phyloP scores from a whole-genome alignment of 2,888 invertebrate species.

The Acrobasis suavella region DNA sequence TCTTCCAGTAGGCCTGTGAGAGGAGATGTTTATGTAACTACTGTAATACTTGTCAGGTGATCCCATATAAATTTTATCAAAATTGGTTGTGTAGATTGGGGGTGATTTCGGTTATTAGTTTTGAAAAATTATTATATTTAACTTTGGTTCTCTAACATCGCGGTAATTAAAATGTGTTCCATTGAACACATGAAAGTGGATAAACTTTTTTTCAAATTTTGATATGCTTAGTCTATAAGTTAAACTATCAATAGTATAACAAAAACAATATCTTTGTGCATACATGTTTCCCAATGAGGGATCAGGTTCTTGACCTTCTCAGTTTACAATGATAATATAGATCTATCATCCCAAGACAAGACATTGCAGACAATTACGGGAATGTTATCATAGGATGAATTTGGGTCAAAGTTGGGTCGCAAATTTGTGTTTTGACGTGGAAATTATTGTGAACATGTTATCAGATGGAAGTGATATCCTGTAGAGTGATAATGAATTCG shows the following conservation, averaged over 20 bases:
- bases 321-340: conserved; percentile 10
- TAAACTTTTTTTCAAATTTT: too few relatives aligned
- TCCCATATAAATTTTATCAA: too few relatives aligned
- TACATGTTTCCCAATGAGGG: conserved; percentile 8
- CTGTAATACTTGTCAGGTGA: too few relatives aligned
- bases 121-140: too few relatives aligned
- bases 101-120: too few relatives aligned
- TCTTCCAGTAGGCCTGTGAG: too few relatives aligned
- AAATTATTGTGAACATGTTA: conserved; percentile 25
- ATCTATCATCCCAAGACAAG: neutral
- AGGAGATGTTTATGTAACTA: too few relatives aligned
- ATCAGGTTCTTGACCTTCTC: neutral
- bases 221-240: too few relatives aligned
- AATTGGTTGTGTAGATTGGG: too few relatives aligned
- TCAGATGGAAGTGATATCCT: conserved; percentile 2
- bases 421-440: conserved; percentile 24
- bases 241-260: neutral
- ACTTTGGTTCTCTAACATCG: too few relatives aligned
- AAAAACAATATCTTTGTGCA: conserved; percentile 22
- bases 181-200: too few relatives aligned
- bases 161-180: too few relatives aligned
- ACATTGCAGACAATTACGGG: conserved; percentile 19
- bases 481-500: neutral
- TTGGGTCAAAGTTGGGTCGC: conserved; percentile 21
- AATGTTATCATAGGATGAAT: conserved; percentile 20